Conservation (phyloP, 1,140 invertebrate species). For the Macrotrachela quadricornifera region DNA sequence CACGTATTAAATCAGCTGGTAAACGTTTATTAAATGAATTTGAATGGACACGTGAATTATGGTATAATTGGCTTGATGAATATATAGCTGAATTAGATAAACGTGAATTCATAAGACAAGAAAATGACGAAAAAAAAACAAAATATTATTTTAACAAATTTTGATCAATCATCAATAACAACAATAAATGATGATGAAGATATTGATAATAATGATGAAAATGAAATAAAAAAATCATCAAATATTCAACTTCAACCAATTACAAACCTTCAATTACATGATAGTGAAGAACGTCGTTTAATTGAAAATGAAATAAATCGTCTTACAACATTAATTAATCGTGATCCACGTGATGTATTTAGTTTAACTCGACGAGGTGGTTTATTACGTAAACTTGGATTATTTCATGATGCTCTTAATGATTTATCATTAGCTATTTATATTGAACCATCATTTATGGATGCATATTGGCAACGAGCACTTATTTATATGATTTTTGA, state of each 20-base stretch:
- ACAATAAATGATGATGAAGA: conserved; percentile 9
- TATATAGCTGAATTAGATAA: conserved; percentile 15
- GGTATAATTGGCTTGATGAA: conserved; percentile 30
- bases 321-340: background rate
- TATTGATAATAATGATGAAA: background rate
- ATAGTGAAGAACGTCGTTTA: conserved; percentile 1
- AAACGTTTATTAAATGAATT: conserved; percentile 10
- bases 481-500: conserved; percentile 18
- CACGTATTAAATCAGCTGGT: too few relatives aligned
- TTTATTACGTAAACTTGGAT: conserved; percentile 21
- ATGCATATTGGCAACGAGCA: conserved; percentile 31
- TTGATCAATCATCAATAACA: background rate
- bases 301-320: conserved; percentile 5
- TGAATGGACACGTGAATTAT: conserved; percentile 25
- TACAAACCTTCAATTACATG: conserved; percentile 12
- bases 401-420: conserved; percentile 14
- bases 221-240: background rate
- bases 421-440: conserved; percentile 22
- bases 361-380: conserved; percentile 23
- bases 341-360: conserved; percentile 17
- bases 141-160: background rate
- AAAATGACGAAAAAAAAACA: conserved; percentile 10
- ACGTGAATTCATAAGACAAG: conserved; percentile 14
- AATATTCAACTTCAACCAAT: conserved; percentile 1
- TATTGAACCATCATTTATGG: conserved; percentile 21